Evolutionary conservation across 37 sponge, comb jelly and placozoan genomes (phyloP).

Genomic region (Amphimedon queenslandica): DNA sequence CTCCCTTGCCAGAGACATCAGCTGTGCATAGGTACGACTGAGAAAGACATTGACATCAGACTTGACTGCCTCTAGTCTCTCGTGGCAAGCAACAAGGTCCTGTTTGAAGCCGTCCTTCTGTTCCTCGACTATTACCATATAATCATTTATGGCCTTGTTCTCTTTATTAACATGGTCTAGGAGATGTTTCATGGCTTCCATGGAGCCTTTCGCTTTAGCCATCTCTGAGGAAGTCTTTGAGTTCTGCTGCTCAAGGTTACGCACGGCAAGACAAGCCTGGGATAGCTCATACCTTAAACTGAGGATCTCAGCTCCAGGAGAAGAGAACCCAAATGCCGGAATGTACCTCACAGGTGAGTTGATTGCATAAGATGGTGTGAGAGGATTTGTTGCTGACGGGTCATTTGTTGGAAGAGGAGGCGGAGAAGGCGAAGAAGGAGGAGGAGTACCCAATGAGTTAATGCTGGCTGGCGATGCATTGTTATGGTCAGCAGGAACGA

Average conservation of each 20-base stretch:
- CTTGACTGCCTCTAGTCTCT: no score
- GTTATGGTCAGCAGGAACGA: background rate
- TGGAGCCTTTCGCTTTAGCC: constrained; percentile 36
- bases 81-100: no score
- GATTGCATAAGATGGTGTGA: background rate
- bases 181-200: constrained; percentile 38
- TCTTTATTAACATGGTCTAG: constrained; percentile 16
- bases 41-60: no score
- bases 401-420: background rate
- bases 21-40: no score
- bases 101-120: background rate
- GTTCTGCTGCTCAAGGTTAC: constrained; percentile 20
- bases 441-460: background rate
- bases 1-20: background rate
- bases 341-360: background rate
- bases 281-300: constrained; percentile 29
- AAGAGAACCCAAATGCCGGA: background rate
- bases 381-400: background rate
- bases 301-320: constrained; percentile 21
- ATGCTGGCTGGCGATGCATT: background rate
- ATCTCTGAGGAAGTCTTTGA: constrained; percentile 20
- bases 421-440: background rate
- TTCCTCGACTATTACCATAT: background rate
- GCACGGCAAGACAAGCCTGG: constrained; percentile 14
- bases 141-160: constrained; percentile 2